phyloP scores from a whole-genome alignment of 37 sponge, comb jelly and placozoan species.

The Haliclona indistincta region DNA sequence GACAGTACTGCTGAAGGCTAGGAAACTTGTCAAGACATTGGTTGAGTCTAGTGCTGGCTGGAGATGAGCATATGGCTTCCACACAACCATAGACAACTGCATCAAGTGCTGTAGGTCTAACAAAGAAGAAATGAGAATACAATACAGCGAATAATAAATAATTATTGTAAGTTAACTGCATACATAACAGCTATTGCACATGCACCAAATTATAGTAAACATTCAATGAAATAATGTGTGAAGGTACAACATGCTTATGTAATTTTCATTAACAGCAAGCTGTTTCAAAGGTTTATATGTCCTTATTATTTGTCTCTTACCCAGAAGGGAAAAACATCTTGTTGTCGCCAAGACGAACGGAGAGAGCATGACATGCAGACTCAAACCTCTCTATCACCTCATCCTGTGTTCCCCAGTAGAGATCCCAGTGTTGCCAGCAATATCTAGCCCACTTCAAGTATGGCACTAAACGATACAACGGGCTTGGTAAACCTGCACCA shows the following conservation, averaged over 20 bases:
- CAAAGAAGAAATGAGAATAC: not conserved
- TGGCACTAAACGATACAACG: conserved; percentile 23
- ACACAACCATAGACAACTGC: conserved; percentile 20
- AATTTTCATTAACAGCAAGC: too few relatives aligned
- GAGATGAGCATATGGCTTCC: conserved; percentile 12
- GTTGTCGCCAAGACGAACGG: conserved; percentile 4
- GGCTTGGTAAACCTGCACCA: conserved; percentile 45
- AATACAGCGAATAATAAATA: too few relatives aligned
- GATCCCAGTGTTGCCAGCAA: conserved; percentile 22
- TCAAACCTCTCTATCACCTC: conserved; percentile 14
- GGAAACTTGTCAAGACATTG: not conserved
- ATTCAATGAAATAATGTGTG: too few relatives aligned
- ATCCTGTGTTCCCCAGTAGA: not conserved
- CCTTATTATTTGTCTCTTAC: conserved; percentile 18
- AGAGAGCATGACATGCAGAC: conserved; percentile 17
- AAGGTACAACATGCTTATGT: too few relatives aligned
- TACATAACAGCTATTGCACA: too few relatives aligned
- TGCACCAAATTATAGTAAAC: too few relatives aligned
- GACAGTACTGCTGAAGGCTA: not conserved
- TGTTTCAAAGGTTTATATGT: too few relatives aligned
- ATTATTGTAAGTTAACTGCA: too few relatives aligned
- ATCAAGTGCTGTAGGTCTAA: conserved; percentile 30
- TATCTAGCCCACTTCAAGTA: not conserved
- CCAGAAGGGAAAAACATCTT: conserved; percentile 15
- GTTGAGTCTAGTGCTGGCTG: not conserved